phyloP scores from a whole-genome alignment of 2,888 invertebrate species.

The Mycalesis mineus region DNA sequence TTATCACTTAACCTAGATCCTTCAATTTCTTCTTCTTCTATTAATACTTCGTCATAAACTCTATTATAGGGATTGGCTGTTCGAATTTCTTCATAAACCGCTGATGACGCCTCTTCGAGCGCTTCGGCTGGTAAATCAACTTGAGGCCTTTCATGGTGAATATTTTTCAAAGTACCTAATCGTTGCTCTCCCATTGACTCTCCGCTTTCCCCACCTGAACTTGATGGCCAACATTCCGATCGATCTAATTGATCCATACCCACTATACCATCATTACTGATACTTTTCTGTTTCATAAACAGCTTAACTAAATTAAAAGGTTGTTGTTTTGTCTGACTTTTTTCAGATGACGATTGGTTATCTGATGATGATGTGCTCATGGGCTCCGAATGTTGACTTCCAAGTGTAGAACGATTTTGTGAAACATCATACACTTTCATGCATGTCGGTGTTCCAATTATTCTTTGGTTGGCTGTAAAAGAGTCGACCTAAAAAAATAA shows the following conservation, averaged over 20 bases:
- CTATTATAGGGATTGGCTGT: constrained; percentile 53
- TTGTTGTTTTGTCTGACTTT: constrained; percentile 81
- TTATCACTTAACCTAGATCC: constrained; percentile 63
- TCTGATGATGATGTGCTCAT: constrained; percentile 76
- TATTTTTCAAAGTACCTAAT: constrained; percentile 45
- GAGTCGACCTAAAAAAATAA: constrained; percentile 67
- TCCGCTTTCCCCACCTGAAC: constrained; percentile 80
- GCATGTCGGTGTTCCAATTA: constrained; percentile 62
- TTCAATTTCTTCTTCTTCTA: constrained; percentile 72
- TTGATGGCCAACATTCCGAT: constrained; percentile 88
- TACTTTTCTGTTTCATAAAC: constrained; percentile 93
- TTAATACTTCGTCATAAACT: constrained; percentile 69
- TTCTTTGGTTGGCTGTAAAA: constrained; percentile 67
- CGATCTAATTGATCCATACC: constrained; percentile 85
- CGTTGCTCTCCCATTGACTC: constrained; percentile 75
- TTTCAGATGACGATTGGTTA: constrained; percentile 68
- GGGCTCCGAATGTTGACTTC: constrained; percentile 72
- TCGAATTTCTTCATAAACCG: constrained; percentile 63
- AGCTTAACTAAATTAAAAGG: constrained; percentile 90
- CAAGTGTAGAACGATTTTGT: constrained; percentile 61
- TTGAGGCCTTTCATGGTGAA: constrained; percentile 58
- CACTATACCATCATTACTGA: constrained; percentile 85
- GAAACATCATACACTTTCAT: constrained; percentile 74
- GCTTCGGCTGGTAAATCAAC: constrained; percentile 76
- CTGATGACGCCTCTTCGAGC: constrained; percentile 58